Conservation (phyloP, 2,797 vertebrate genomes). For the Sebastes steindachneri region DNA sequence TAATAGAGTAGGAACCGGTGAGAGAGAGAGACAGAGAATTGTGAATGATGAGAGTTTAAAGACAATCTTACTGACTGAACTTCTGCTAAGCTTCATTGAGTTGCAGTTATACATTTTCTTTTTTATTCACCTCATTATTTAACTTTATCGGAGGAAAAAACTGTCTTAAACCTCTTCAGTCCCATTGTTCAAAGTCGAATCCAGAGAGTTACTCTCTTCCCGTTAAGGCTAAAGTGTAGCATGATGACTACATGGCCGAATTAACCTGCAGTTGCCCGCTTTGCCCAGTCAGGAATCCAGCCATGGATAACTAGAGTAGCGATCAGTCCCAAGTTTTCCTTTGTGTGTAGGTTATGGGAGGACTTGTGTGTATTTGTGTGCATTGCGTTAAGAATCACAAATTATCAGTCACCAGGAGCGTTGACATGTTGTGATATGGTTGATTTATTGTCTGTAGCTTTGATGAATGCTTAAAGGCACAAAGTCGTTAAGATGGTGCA, state of each 20-base stretch:
- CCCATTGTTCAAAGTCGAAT: not conserved
- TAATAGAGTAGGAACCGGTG: no score
- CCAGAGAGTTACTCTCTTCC: not conserved
- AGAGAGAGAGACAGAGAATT: not conserved
- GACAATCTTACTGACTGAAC: not conserved
- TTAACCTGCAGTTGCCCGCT: not conserved
- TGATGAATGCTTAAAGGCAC: slow-evolving; percentile 73
- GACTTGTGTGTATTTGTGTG: not conserved
- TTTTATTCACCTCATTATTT: slow-evolving; percentile 8
- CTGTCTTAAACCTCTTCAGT: not conserved
- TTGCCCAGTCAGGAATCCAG: not conserved
- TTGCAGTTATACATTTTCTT: not conserved
- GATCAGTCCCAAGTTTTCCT: not conserved
- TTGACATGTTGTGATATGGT: slow-evolving; percentile 62
- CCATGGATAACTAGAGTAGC: not conserved
- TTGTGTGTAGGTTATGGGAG: slow-evolving; percentile 8
- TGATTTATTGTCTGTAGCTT: slow-evolving; percentile 70
- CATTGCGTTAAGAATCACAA: slow-evolving; percentile 35
- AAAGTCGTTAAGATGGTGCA: slow-evolving; percentile 67
- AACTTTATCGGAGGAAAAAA: not conserved
- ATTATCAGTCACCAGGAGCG: slow-evolving; percentile 56
- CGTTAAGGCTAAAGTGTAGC: not conserved
- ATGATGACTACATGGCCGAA: not conserved
- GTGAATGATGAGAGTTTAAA: not conserved
- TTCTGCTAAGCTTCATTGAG: not conserved